Evolutionary conservation across 2,888 invertebrate species (phyloP).

Genomic region (Drosophila kuntzei): DNA sequence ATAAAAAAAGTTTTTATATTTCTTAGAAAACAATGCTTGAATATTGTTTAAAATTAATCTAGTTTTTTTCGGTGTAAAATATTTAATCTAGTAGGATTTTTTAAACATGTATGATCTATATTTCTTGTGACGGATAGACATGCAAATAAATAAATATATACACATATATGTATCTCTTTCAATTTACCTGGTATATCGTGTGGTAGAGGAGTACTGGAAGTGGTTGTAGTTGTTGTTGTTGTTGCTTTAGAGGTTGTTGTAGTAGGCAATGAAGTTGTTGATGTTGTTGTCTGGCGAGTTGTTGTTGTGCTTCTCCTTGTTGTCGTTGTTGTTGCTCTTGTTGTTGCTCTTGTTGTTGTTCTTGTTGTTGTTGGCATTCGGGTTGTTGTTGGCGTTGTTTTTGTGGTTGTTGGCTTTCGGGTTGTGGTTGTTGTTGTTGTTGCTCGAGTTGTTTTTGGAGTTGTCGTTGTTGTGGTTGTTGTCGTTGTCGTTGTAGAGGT

Average conservation of each 20-base stretch:
- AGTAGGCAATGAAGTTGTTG: neutral
- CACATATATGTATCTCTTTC: neutral
- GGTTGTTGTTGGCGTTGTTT: constrained; percentile 23
- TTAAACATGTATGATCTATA: too few species aligned
- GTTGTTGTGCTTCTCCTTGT: constrained; percentile 4
- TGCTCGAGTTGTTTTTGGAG: neutral
- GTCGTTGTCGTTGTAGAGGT: constrained; percentile 29
- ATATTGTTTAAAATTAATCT: too few species aligned
- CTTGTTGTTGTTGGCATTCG: constrained; percentile 6
- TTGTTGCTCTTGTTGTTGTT: constrained; percentile 9
- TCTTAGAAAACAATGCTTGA: too few species aligned
- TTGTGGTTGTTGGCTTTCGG: constrained; percentile 23
- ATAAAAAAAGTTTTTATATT: too few species aligned
- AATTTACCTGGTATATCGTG: neutral
- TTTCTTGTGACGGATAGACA: too few species aligned
- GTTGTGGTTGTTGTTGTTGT: constrained; percentile 14
- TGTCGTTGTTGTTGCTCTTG: constrained; percentile 23
- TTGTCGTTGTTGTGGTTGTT: constrained; percentile 12
- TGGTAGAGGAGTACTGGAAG: constrained; percentile 1
- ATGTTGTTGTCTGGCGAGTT: constrained; percentile 17
- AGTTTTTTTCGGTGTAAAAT: too few species aligned
- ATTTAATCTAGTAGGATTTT: too few species aligned
- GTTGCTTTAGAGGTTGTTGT: constrained; percentile 5
- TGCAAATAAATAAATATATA: too few species aligned
- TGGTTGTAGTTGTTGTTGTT: constrained; percentile 11